Conservation (phyloP, 2,113 vertebrate genomes). For the Gymnocephalus cernua region DNA sequence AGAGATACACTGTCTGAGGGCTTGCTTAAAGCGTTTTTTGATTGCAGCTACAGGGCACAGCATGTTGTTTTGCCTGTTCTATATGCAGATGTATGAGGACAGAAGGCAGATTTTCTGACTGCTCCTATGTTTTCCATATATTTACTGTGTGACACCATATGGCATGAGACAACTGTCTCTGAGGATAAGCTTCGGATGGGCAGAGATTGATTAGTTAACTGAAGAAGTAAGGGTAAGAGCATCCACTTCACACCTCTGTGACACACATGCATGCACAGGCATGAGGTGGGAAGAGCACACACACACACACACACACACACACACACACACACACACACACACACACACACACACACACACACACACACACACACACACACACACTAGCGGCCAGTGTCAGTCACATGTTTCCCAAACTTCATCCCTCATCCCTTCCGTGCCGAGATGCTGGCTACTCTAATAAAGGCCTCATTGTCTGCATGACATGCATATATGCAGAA, state of each 20-base stretch:
- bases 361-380: not conserved
- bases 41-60: slow-evolving; percentile 59
- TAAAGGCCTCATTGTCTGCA: slow-evolving; percentile 83
- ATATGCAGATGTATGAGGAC: slow-evolving; percentile 52
- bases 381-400: slow-evolving; percentile 62
- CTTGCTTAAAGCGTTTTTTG: slow-evolving; percentile 59
- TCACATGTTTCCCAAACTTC: slow-evolving; percentile 73
- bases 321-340: slow-evolving; percentile 23
- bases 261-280: slow-evolving; percentile 50
- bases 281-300: slow-evolving; percentile 55
- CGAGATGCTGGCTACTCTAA: slow-evolving; percentile 76
- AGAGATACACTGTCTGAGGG: slow-evolving; percentile 60
- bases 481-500: slow-evolving; percentile 84
- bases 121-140: slow-evolving; percentile 28
- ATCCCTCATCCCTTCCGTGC: slow-evolving; percentile 62
- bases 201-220: slow-evolving; percentile 63
- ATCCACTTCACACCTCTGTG: slow-evolving; percentile 70
- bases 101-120: slow-evolving; percentile 23
- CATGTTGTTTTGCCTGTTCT: slow-evolving; percentile 41
- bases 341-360: slow-evolving; percentile 20
- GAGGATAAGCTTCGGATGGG: slow-evolving; percentile 26
- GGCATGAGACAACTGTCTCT: slow-evolving; percentile 37
- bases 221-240: slow-evolving; percentile 57
- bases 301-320: slow-evolving; percentile 24
- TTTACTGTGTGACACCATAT: slow-evolving; percentile 35